Evolutionary conservation across 2,888 invertebrate genomes (phyloP).

Genomic region (Polydrusus cervinus): DNA sequence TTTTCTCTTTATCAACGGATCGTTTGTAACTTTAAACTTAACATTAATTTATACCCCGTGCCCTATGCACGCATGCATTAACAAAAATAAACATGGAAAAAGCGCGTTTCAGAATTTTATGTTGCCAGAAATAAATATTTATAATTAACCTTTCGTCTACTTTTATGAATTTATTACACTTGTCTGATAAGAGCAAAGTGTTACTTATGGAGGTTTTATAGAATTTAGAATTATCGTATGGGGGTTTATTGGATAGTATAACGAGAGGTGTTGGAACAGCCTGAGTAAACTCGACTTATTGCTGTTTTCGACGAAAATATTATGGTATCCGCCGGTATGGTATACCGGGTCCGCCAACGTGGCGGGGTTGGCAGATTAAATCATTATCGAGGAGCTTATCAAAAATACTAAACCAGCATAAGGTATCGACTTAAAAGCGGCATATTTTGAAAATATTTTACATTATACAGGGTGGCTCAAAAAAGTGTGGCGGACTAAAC

Average conservation of each 20-base stretch:
- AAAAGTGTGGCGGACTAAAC: too few relatives aligned
- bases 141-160: slow-evolving; percentile 56
- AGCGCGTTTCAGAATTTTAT: slow-evolving; percentile 39
- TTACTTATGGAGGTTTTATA: slow-evolving; percentile 46
- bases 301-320: too few relatives aligned
- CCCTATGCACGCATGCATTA: slow-evolving; percentile 36
- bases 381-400: too few relatives aligned
- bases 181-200: slow-evolving; percentile 55
- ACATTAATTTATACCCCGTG: slow-evolving; percentile 42
- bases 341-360: too few relatives aligned
- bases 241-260: slow-evolving; percentile 11
- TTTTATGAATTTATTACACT: slow-evolving; percentile 61
- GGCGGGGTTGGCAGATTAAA: too few relatives aligned
- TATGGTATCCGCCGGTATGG: too few relatives aligned
- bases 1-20: slow-evolving; percentile 14
- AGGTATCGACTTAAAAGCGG: too few relatives aligned
- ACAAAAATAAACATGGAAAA: slow-evolving; percentile 53
- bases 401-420: too few relatives aligned
- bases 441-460: too few relatives aligned
- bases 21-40: slow-evolving; percentile 41
- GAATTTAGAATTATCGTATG: slow-evolving; percentile 41
- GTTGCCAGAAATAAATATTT: slow-evolving; percentile 62
- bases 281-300: slow-evolving; percentile 12
- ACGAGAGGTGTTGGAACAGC: slow-evolving; percentile 3
- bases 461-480: too few relatives aligned